These are phyloP conservation scores for Phaetusa simplex DNA, from an alignment of 2,113 vertebrate genomes.

Conservation along the genomic window DNA sequence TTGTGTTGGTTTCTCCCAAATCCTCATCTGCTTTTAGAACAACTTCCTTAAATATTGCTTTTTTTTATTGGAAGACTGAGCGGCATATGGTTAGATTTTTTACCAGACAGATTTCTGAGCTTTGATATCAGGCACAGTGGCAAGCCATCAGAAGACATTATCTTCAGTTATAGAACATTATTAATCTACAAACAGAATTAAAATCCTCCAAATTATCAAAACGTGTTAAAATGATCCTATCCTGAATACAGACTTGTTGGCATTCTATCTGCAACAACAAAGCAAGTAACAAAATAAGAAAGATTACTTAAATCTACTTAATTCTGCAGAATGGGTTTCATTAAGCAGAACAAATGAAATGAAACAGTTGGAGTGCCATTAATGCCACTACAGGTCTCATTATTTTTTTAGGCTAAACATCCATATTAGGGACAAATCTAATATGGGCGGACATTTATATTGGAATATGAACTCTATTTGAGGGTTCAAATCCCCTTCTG, in stretches of 20 bases:
- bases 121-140: neutral
- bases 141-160: neutral
- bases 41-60: constrained; percentile 2
- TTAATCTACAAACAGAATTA: neutral
- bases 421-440: neutral
- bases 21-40: neutral
- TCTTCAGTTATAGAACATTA: neutral
- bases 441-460: neutral
- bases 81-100: neutral
- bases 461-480: neutral
- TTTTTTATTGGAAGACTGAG: neutral
- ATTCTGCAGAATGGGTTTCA: constrained; percentile 36
- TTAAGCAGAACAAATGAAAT: constrained; percentile 42
- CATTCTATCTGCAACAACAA: neutral
- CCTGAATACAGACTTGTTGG: neutral
- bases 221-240: neutral
- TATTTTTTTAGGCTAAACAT: neutral
- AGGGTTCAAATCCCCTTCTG: neutral
- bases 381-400: constrained; percentile 4
- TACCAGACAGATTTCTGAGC: neutral
- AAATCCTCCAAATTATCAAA: neutral
- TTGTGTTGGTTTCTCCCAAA: neutral
- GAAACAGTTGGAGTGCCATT: constrained; percentile 14
- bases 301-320: constrained; percentile 38
- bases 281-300: constrained; percentile 11